Evolutionary conservation across 2,797 vertebrate genomes (phyloP).

Genomic region (Chaetophractus vellerosus): DNA sequence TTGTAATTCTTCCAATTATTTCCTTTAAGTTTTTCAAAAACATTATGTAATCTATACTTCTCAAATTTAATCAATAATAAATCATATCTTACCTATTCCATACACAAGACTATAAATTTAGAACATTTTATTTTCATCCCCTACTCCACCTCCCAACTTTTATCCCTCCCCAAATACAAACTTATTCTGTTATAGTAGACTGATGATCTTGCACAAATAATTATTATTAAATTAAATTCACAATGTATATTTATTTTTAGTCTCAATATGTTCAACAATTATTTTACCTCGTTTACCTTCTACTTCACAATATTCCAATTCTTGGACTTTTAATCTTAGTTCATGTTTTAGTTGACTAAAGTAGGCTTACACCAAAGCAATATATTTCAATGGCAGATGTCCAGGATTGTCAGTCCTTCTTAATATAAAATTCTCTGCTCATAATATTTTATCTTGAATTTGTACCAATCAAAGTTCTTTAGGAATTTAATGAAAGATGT

Average conservation of each 20-base stretch:
- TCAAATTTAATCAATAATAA: background rate
- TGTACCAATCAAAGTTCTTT: conserved; percentile 35
- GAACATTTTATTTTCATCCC: background rate
- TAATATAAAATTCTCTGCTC: conserved; percentile 53
- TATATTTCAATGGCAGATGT: conserved; percentile 54
- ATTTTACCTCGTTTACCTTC: background rate
- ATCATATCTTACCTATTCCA: background rate
- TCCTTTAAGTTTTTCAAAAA: background rate
- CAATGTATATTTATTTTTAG: background rate
- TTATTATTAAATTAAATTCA: background rate
- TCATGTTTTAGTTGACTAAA: background rate
- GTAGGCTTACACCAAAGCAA: background rate
- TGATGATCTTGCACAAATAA: conserved; percentile 1
- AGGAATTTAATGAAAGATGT: conserved; percentile 24
- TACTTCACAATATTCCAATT: background rate
- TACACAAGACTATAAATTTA: background rate
- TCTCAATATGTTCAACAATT: background rate
- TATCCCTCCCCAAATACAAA: background rate
- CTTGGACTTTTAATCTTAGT: background rate
- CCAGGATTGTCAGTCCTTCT: background rate
- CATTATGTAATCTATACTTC: background rate
- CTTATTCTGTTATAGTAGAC: background rate
- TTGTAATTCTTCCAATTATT: conserved; percentile 11
- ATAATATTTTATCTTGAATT: conserved; percentile 66
- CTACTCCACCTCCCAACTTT: background rate